phyloP scores from a whole-genome alignment of 2,888 invertebrate species.

The Chymomyza procnemis region DNA sequence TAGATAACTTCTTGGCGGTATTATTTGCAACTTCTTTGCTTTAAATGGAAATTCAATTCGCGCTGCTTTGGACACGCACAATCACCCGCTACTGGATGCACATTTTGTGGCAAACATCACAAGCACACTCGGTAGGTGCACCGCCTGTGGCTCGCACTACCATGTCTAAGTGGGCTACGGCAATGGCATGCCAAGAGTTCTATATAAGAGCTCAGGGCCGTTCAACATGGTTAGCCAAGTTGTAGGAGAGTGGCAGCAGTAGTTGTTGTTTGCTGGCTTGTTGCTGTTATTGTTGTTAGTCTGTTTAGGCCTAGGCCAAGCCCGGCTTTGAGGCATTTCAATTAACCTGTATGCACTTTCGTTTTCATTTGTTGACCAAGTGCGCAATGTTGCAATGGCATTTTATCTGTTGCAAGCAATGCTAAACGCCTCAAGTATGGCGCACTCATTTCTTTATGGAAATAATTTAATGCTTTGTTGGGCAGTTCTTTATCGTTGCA shows the following conservation, averaged over 20 bases:
- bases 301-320: slow-evolving; percentile 22
- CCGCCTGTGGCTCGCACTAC: slow-evolving; percentile 30
- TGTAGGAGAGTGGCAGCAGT: background rate
- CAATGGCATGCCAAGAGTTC: slow-evolving; percentile 27
- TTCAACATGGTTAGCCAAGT: slow-evolving; percentile 29
- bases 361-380: slow-evolving; percentile 51
- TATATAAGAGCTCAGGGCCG: slow-evolving; percentile 41
- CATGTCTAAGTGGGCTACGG: slow-evolving; percentile 25
- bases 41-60: slow-evolving; percentile 40
- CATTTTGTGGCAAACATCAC: background rate
- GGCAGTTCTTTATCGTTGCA: slow-evolving; percentile 33
- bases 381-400: slow-evolving; percentile 8
- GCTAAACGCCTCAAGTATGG: slow-evolving; percentile 41
- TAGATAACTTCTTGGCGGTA: background rate
- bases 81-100: background rate
- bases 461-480: slow-evolving; percentile 63
- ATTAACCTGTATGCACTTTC: slow-evolving; percentile 68
- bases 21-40: slow-evolving; percentile 10
- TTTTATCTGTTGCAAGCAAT: slow-evolving; percentile 46
- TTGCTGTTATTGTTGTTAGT: no score
- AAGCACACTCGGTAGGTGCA: slow-evolving; percentile 36
- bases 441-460: slow-evolving; percentile 57
- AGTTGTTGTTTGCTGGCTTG: no score
- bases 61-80: background rate
- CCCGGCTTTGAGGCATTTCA: slow-evolving; percentile 66